These are phyloP conservation scores for Cryptotermes secundus DNA, from an alignment of 1,140 invertebrate genomes.

Conservation along the genomic window DNA sequence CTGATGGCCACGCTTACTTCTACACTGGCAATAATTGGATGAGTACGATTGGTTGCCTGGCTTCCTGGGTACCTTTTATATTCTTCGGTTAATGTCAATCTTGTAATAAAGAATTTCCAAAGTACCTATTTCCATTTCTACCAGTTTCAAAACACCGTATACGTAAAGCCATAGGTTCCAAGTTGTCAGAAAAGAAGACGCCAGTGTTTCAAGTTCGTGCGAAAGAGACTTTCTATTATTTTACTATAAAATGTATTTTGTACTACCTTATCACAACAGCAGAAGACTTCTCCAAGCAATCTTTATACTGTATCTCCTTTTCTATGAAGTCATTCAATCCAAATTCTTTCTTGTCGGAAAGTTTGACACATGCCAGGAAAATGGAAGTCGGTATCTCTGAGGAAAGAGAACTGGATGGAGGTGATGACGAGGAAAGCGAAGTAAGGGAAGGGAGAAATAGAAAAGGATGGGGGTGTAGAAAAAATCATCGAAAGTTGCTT, in stretches of 20 bases:
- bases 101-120: too few species aligned
- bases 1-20: too few species aligned
- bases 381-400: conserved; percentile 11
- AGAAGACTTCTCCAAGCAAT: conserved; percentile 8
- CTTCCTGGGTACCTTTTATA: too few species aligned
- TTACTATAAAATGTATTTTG: conserved; percentile 17
- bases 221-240: conserved; percentile 9
- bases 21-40: too few species aligned
- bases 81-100: too few species aligned
- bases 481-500: conserved; percentile 9
- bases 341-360: conserved; percentile 29
- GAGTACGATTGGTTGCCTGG: too few species aligned
- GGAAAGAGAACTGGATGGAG: background rate
- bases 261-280: background rate
- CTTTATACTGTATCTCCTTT: conserved; percentile 22
- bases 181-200: background rate
- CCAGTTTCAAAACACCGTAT: too few species aligned
- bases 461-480: background rate
- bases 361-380: conserved; percentile 23
- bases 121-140: too few species aligned
- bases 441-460: background rate
- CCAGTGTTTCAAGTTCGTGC: background rate
- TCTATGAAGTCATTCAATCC: conserved; percentile 26
- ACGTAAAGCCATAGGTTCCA: too few species aligned
- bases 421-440: background rate